Base-by-base conservation (phyloP, 2,113 vertebrate species). In the Neopipo cinnamomea region DNA sequence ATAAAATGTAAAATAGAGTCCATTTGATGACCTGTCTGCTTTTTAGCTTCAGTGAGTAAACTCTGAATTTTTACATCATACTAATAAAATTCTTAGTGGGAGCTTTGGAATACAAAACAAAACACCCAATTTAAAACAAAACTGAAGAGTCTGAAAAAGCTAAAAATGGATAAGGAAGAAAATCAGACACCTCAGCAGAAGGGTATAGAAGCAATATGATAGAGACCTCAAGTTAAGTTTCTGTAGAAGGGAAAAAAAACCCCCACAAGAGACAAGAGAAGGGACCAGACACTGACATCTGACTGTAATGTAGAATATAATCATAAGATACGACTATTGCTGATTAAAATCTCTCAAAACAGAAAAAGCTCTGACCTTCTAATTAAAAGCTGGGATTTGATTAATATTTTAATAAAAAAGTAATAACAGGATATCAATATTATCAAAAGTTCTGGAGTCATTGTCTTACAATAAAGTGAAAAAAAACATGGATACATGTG, bases 171-270 rank as follows among this genome's bases (percentile, higher is more conserved):
- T 37, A 86, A 4, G 3, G 14, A 74, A 58, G 24, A 85, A 89
- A 87, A 50, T 17, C 8, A 44, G 19, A 4, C 56, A 9, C 14
- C 14, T 35, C 49, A 66, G 25, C 10, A 81, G 14, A 83, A 78
- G 5, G 3, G 7, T 37, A 61, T 0, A 72, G 21, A 89, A 47
- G 47, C 30, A 82, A 11, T 22, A 47, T 4, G 23, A 68, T 11
- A 82, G 22, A 58, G 4, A 58, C 22, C 12, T 77, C 59, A 71
- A 50, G 7, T 4, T 21, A 37, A 20, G 2, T 37, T 82, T 71
- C 77, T 18, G 50, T 0, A 46, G 13, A 59, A 47, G 12, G 24
- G 6, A 4, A 21, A 5, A 56, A 33, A 42, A 35, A 52, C 2
- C 11, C 11, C 0, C 18, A 46, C 8, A 86, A 31, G 16, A 87